A percentile compares a stretch with the other conserved stretches of the same genome.
Evolutionary conservation across 2,888 invertebrate genomes (phyloP).

Genomic region (Schizaphis graminum): DNA sequence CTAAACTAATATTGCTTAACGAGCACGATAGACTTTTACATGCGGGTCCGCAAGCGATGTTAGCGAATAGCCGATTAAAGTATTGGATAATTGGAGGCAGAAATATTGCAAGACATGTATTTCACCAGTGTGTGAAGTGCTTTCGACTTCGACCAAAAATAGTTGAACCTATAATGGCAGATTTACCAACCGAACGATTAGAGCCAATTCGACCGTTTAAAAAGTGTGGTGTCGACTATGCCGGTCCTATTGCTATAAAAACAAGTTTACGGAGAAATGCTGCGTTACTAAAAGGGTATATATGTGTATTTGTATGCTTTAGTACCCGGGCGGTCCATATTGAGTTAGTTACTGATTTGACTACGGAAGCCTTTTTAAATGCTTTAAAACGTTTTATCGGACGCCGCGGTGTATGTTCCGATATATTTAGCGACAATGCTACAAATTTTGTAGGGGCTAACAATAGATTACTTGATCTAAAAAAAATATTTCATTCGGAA

Average conservation of each 20-base stretch:
- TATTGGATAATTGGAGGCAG: slow-evolving; percentile 31
- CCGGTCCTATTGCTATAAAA: slow-evolving; percentile 24
- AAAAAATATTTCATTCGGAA: too few species aligned
- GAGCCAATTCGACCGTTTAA: slow-evolving; percentile 1
- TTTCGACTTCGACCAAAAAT: not conserved
- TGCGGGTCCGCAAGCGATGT: not conserved
- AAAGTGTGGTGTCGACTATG: slow-evolving; percentile 24
- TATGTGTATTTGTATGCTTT: too few species aligned
- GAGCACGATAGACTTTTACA: not conserved
- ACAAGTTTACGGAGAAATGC: not conserved
- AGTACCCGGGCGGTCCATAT: too few species aligned
- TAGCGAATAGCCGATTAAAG: not conserved
- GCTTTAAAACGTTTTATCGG: too few species aligned
- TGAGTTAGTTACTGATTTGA: too few species aligned
- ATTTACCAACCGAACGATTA: not conserved
- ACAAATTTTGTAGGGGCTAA: too few species aligned
- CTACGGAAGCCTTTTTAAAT: too few species aligned
- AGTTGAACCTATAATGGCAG: not conserved
- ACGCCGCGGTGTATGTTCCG: too few species aligned
- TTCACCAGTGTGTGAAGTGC: not conserved
- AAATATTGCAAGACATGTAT: not conserved
- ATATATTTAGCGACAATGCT: too few species aligned
- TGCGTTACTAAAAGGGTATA: not conserved
- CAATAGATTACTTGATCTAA: too few species aligned
- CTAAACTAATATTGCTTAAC: not conserved